Base-by-base conservation (phyloP, 2,888 invertebrate species). In the Miltochrista miniata region DNA sequence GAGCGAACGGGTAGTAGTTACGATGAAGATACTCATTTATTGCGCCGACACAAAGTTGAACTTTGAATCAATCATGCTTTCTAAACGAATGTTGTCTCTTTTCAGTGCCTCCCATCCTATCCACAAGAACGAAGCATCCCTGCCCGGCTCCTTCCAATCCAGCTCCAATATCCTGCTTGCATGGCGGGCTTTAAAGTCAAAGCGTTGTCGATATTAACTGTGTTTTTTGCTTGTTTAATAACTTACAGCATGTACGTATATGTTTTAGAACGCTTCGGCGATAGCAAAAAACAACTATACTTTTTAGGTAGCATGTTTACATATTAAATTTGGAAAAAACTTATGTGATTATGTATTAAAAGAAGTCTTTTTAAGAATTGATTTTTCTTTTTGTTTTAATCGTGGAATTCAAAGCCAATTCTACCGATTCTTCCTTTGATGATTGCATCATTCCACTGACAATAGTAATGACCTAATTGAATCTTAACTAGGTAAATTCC, bases 201-300 rank as follows among this genome's bases (percentile, higher is more conserved):
- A 58, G 31, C 79, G 1, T 45, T 79, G 1, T 63, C 61, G 9
- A 15, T 74, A 2, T n/a, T 75, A 1, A 38, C 59, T 13, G 65
- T 80, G 31, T 34, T 75, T 1, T 29, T 69, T 0, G 72, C 79
- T 4, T 75, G 76, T 45, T 1, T 84, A 4, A 31, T 81, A 7
- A 76, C 67, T 0, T 85, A 80, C 55, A 77, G 70, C 46, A 76
- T 81, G 74, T 85, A 85, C 60, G 49, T 78, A 0, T 76, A 81
- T 45, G 73, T 81, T 0, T 81, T 83, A 48, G 68, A 81, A 48
- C 68, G 62, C n/a, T 63, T 71, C 14, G 65, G 44, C 4, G 24
- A 64, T 13, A 70, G 61, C 29, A 79, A 74, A 54, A 73, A 73
- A 2, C 66, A 75, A 41, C 45, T 74, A 30, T 68, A 68, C 39